A percentile compares a stretch with the other conserved stretches of the same genome.
phyloP scores from a whole-genome alignment of 2,113 vertebrate species.

The Leptosomus discolor region DNA sequence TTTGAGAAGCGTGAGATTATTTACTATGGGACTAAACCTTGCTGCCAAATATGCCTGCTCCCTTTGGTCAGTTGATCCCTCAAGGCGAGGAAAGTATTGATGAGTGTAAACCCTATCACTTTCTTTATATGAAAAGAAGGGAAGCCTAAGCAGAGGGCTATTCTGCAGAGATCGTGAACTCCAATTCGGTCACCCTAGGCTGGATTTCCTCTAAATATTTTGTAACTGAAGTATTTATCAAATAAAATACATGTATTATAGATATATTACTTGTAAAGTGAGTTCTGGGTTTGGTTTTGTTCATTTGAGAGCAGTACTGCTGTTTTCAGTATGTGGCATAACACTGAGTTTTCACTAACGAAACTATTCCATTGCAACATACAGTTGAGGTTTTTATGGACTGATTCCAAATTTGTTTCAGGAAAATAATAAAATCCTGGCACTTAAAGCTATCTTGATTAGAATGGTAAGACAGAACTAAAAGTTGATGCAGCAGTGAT shows the following conservation, averaged over 20 bases:
- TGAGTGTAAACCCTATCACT: background rate
- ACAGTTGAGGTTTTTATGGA: background rate
- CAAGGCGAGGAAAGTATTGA: background rate
- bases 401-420: background rate
- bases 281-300: background rate
- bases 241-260: background rate
- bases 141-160: background rate
- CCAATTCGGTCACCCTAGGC: background rate
- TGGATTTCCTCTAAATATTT: background rate
- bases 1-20: background rate
- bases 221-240: background rate
- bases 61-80: background rate
- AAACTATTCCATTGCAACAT: background rate
- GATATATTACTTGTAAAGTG: background rate
- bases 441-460: background rate
- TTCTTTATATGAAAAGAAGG: background rate
- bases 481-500: background rate
- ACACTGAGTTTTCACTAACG: background rate
- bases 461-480: background rate
- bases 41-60: background rate
- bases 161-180: background rate
- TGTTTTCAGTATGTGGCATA: background rate
- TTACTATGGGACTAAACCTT: background rate
- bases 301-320: background rate
- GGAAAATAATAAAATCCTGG: background rate